Evolutionary conservation across 2,113 vertebrate genomes (phyloP).

Genomic region (Nesoenas mayeri): DNA sequence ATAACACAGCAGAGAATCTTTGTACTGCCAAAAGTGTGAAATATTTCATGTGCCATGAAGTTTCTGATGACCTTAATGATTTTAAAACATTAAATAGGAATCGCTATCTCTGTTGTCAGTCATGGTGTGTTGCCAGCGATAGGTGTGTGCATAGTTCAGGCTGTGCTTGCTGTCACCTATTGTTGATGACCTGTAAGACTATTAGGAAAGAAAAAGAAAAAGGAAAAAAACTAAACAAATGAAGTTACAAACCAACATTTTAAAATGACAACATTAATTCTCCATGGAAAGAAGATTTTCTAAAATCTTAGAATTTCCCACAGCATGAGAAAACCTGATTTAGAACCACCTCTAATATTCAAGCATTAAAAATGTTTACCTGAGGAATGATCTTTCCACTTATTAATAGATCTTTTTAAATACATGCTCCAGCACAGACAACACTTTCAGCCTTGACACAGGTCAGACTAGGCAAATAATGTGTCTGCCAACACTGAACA

Average conservation of each 20-base stretch:
- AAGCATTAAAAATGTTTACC: background rate
- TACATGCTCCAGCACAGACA: background rate
- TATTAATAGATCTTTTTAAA: background rate
- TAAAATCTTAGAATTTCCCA: background rate
- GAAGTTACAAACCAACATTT: background rate
- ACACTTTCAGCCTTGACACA: background rate
- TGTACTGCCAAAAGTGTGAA: background rate
- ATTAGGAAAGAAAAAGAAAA: background rate
- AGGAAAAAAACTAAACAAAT: background rate
- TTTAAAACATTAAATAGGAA: background rate
- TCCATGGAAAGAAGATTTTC: background rate
- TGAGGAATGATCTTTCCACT: background rate
- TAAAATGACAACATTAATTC: background rate
- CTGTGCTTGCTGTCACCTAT: background rate
- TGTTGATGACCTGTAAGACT: background rate
- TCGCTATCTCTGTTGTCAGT: background rate
- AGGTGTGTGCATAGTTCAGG: background rate
- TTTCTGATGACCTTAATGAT: background rate
- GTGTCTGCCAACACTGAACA: background rate
- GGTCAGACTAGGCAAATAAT: rapidly evolving
- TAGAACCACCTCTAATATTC: background rate
- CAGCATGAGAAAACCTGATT: background rate
- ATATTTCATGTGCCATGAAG: background rate
- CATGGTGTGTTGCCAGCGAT: background rate
- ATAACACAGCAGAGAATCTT: background rate